Percentiles rank a stretch among this genome's conserved stretches.
Evolutionary conservation across 2,797 vertebrate species (phyloP).

Genomic region (Parauchenoglanis punctatus): DNA sequence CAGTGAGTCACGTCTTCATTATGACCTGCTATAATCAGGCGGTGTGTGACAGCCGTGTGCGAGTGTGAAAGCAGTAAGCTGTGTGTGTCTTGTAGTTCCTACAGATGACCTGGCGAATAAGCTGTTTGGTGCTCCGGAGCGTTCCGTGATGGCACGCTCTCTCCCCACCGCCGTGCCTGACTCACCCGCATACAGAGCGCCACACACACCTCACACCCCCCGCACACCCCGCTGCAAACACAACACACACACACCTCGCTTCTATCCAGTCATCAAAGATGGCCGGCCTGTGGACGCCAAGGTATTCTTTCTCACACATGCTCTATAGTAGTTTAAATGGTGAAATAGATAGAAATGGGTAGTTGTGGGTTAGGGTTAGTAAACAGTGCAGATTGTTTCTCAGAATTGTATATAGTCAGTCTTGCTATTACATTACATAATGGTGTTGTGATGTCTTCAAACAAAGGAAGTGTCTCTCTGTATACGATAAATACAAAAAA

Average conservation of each 20-base stretch:
- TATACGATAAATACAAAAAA: background rate
- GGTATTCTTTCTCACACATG: slow-evolving; percentile 66
- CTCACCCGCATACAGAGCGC: slow-evolving; percentile 92
- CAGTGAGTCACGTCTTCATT: slow-evolving; percentile 74
- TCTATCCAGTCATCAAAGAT: slow-evolving; percentile 98
- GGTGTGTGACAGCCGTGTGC: background rate
- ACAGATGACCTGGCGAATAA: slow-evolving; percentile 97
- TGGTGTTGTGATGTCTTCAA: background rate
- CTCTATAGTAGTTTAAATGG: background rate
- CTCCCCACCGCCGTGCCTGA: slow-evolving; percentile 95
- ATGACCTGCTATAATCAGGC: background rate
- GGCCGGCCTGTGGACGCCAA: slow-evolving; percentile 93
- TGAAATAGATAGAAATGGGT: background rate
- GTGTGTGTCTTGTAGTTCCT: slow-evolving; percentile 77
- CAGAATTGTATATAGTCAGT: background rate
- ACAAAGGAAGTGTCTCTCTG: background rate
- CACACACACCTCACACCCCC: slow-evolving; percentile 91
- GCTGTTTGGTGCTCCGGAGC: slow-evolving; percentile 92
- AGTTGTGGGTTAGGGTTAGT: background rate
- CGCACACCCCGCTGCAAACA: slow-evolving; percentile 95
- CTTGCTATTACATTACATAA: background rate
- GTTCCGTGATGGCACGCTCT: slow-evolving; percentile 89
- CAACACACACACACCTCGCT: slow-evolving; percentile 89
- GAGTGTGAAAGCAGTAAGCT: background rate
- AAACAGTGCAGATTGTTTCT: background rate